Conservation (phyloP, 2,797 vertebrate species). For the Etheostoma nigrum region DNA sequence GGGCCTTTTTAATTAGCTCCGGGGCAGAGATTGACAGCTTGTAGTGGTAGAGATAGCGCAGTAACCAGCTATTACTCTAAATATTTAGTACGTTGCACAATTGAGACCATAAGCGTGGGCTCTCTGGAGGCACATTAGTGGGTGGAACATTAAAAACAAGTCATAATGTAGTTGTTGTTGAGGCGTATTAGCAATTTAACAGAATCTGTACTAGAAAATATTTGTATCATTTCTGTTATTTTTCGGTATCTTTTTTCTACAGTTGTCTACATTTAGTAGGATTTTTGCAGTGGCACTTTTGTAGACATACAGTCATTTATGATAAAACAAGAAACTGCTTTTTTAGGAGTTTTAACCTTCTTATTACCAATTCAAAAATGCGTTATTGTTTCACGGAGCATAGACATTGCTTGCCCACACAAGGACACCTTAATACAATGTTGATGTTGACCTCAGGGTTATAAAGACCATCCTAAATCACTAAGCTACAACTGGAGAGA, state of each 20-base stretch:
- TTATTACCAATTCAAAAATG: slow-evolving; percentile 59
- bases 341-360: slow-evolving; percentile 53
- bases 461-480: slow-evolving; percentile 63
- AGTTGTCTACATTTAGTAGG: slow-evolving; percentile 38
- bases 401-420: slow-evolving; percentile 38
- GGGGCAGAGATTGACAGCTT: slow-evolving; percentile 84
- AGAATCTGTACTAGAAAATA: slow-evolving; percentile 12
- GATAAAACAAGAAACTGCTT: slow-evolving; percentile 10
- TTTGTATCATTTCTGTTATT: slow-evolving; percentile 18
- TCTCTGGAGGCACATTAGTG: slow-evolving; percentile 64
- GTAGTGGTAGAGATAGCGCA: slow-evolving; percentile 77
- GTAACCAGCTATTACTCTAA: slow-evolving; percentile 85
- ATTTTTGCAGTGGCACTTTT: slow-evolving; percentile 40
- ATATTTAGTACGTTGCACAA: slow-evolving; percentile 82
- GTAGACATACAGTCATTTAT: slow-evolving; percentile 58
- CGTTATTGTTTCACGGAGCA: slow-evolving; percentile 53
- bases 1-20: slow-evolving; percentile 84
- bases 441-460: slow-evolving; percentile 68
- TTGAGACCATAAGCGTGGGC: slow-evolving; percentile 61
- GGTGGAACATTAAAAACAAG: slow-evolving; percentile 63
- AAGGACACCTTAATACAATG: slow-evolving; percentile 59
- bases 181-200: slow-evolving; percentile 9
- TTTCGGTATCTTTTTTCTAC: slow-evolving; percentile 20
- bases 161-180: slow-evolving; percentile 39
- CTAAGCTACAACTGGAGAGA: slow-evolving; percentile 31